Evolutionary conservation across 1,140 invertebrate genomes (phyloP).

Genomic region (Polyergus mexicanus): DNA sequence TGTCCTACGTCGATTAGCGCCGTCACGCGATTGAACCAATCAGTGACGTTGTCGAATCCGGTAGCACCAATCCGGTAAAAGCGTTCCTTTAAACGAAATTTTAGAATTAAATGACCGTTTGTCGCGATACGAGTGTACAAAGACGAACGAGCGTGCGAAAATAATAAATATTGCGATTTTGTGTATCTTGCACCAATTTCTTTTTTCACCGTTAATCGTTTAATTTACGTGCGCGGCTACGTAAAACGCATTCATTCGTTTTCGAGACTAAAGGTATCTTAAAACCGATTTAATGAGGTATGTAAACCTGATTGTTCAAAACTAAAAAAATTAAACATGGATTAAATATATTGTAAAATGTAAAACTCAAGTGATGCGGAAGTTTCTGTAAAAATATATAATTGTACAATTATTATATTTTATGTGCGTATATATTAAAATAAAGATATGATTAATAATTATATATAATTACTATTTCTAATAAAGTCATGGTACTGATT

Average conservation of each 20-base stretch:
- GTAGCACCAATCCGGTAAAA: slow-evolving; percentile 9
- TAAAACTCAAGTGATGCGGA: background rate
- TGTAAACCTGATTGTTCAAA: slow-evolving; percentile 10
- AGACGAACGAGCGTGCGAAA: background rate
- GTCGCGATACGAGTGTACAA: background rate
- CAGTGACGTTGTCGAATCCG: no score
- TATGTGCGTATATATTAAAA: background rate
- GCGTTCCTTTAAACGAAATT: slow-evolving; percentile 15
- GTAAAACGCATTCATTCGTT: no score
- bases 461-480: background rate
- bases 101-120: slow-evolving; percentile 38
- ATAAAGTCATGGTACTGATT: background rate
- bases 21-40: slow-evolving; percentile 11
- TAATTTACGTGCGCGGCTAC: background rate
- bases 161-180: background rate
- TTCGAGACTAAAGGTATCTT: background rate
- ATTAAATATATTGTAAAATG: background rate
- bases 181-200: background rate
- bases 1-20: no score
- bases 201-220: background rate
- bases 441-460: background rate
- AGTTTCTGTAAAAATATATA: background rate
- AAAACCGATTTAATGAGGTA: slow-evolving; percentile 19
- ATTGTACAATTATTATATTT: slow-evolving; percentile 4
- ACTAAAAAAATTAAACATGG: background rate